Base-by-base conservation (phyloP, 2,888 invertebrate species). In the Hemaris fuciformis region DNA sequence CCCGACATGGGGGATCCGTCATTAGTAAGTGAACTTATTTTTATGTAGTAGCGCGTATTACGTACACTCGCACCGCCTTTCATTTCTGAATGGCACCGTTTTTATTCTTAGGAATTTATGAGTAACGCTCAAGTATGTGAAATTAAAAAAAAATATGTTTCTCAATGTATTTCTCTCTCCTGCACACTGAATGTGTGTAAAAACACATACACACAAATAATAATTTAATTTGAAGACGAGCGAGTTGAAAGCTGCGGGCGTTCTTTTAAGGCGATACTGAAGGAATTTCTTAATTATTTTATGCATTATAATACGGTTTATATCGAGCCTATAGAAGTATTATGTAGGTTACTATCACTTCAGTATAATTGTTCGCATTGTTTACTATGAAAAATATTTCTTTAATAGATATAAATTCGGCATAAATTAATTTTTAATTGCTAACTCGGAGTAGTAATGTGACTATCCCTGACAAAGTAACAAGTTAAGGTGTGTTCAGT, bases 1-100 rank as follows among this genome's bases (percentile, higher is more conserved):
- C 45, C 65, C 1, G 65, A 57, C 6, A 41, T 59, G 20, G 63
- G 62, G 25, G 65, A 67, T 20, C 65, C 63, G 25, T 34, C 62
- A 41, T 59, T 60, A 22, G 66, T 67, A 42, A 65, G 66, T 65
- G 27, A 8, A 27, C 18, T 53, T 18, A 18, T 27, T 27, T 6
- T 53, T 18, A 27, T 15, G 15, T 15, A 8, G 18, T 7, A n/a
- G 18, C 48, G 18, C 8, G n/a, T 10, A 53, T 53, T 53, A 27
- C 15, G 4, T 18, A 27, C 27, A 53, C 15, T 31, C 8, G 38
- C 13, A 38, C 38, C 38, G 18, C 15, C 31, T 53, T 31, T 53
- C 27, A 13, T 53, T 31, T 53, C 8, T 31, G 18, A 15, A 31
- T 15, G 38, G 22, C 15, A 10, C n/a, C 22, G 13, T 34, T 20